A percentile compares a stretch with the other conserved stretches of the same genome.
phyloP scores from a whole-genome alignment of 1,140 invertebrate genomes.

The Papilio machaon region DNA sequence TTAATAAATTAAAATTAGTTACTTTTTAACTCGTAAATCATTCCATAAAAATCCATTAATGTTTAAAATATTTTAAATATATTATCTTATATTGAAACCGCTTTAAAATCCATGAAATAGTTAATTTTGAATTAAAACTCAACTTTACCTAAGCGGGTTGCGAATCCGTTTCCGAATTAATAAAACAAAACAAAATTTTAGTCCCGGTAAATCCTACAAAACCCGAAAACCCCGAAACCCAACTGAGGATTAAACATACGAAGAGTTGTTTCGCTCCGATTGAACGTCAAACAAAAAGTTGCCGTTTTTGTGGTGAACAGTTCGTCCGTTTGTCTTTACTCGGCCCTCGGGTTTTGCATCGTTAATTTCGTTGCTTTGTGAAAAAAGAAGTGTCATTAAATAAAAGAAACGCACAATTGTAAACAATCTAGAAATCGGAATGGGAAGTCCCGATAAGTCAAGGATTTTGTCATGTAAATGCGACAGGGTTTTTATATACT shows the following conservation, averaged over 20 bases:
- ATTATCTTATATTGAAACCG: background rate
- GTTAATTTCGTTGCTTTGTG: constrained; percentile 19
- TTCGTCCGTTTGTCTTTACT: constrained; percentile 17
- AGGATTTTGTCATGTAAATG: constrained; percentile 1
- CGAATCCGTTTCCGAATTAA: background rate
- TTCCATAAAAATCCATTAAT: background rate
- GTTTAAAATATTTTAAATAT: background rate
- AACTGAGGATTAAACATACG: constrained; percentile 29
- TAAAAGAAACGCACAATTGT: background rate
- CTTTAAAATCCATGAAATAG: background rate
- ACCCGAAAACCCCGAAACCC: constrained; percentile 12
- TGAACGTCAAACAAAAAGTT: constrained; percentile 14
- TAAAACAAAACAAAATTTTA: background rate
- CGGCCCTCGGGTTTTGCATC: constrained; percentile 20
- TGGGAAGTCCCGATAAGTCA: background rate
- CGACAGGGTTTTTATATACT: background rate
- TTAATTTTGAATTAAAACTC: background rate
- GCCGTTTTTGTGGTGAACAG: background rate
- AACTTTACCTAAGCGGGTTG: background rate
- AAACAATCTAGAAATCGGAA: background rate
- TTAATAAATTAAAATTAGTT: no score
- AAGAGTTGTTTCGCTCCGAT: background rate
- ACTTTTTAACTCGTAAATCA: no score
- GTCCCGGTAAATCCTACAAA: constrained; percentile 3
- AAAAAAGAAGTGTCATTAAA: background rate